A percentile compares a stretch with the other conserved stretches of the same genome.
phyloP scores from a whole-genome alignment of 2,113 vertebrate species.

The Amazona guildingii region DNA sequence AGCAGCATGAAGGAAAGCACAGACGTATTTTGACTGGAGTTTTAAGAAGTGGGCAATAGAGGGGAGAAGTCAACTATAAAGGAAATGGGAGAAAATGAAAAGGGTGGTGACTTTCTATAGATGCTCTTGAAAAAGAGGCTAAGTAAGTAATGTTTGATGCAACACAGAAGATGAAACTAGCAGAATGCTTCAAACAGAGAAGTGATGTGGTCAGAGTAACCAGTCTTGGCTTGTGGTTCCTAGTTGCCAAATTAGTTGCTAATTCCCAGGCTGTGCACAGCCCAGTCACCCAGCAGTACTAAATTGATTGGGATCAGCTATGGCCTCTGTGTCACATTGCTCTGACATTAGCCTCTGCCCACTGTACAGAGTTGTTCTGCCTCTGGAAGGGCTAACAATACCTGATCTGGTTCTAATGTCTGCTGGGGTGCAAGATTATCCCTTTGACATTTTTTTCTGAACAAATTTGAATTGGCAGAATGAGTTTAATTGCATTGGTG shows the following conservation, averaged over 20 bases:
- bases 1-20: neutral
- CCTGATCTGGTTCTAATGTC: neutral
- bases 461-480: neutral
- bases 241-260: neutral
- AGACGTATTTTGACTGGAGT: neutral
- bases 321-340: neutral
- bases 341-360: neutral
- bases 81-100: neutral
- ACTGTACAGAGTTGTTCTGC: neutral
- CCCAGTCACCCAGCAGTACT: neutral
- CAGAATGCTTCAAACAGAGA: neutral
- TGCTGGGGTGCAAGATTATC: neutral
- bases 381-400: neutral
- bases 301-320: neutral
- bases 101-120: neutral
- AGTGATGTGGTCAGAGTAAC: neutral
- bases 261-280: neutral
- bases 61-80: neutral
- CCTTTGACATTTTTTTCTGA: neutral
- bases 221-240: neutral
- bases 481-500: neutral
- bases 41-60: neutral
- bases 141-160: neutral
- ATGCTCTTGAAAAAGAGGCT: neutral
- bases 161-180: neutral